A percentile compares a stretch with the other conserved stretches of the same genome.
Evolutionary conservation across 2,113 vertebrate species (phyloP).

Genomic region (Platycercus adscitus): DNA sequence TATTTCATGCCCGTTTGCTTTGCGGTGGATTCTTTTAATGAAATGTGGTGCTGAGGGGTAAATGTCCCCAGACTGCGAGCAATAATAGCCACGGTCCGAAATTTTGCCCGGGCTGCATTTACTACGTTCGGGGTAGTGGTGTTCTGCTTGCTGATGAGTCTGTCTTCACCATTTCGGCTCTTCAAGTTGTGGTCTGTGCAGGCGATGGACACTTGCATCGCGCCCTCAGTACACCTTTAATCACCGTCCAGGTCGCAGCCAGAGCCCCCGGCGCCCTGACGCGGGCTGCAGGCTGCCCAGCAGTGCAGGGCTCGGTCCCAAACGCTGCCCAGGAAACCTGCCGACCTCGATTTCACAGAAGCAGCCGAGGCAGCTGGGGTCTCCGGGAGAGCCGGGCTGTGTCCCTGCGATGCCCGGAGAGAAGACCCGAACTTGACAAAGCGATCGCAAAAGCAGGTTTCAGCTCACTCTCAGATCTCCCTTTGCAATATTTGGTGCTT

Average conservation of each 20-base stretch:
- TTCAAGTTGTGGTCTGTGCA: slow-evolving; percentile 98
- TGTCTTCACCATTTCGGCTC: slow-evolving; percentile 92
- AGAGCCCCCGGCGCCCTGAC: slow-evolving; percentile 36
- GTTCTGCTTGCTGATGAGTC: slow-evolving; percentile 91
- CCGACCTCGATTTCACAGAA: background rate
- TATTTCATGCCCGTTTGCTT: slow-evolving; percentile 99
- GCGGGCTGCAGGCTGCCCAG: background rate
- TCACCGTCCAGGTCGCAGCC: background rate
- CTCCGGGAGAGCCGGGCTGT: background rate
- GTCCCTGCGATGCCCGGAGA: background rate
- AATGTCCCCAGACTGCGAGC: slow-evolving; percentile 96
- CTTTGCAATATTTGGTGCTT: background rate
- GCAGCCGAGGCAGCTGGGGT: background rate
- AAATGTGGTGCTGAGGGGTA: slow-evolving; percentile 96
- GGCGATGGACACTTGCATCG: slow-evolving; percentile 99
- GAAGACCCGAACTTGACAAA: slow-evolving; percentile 21
- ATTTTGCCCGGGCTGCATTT: slow-evolving; percentile 93
- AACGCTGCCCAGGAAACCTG: background rate
- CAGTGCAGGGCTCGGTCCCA: background rate
- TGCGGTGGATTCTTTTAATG: slow-evolving; percentile 97
- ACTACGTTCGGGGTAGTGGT: slow-evolving; percentile 91
- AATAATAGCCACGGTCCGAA: slow-evolving; percentile 97
- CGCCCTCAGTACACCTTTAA: slow-evolving; percentile 32
- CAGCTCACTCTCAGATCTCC: background rate
- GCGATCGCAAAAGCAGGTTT: background rate